Evolutionary conservation across 2,888 invertebrate species (phyloP).

Genomic region (Fragum fragum): DNA sequence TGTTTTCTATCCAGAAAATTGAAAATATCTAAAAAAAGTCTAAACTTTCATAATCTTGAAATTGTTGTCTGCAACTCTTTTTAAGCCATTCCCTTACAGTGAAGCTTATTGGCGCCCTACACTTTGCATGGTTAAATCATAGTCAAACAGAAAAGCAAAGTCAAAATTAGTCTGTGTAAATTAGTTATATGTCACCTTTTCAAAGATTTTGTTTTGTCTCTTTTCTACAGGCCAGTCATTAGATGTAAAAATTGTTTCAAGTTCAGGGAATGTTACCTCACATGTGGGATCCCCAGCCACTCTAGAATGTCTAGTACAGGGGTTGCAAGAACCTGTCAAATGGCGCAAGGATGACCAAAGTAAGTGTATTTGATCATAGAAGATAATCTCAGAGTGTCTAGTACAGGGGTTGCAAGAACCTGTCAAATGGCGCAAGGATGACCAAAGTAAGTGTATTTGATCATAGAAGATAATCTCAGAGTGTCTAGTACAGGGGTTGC

Average conservation of each 20-base stretch:
- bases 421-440: conserved; percentile 47
- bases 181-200: no score
- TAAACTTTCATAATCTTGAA: no score
- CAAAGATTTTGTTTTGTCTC: background rate
- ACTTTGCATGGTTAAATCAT: no score
- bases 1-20: no score
- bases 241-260: conserved; percentile 75
- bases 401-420: conserved; percentile 87
- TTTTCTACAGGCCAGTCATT: conserved; percentile 7
- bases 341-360: conserved; percentile 49
- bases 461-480: conserved; percentile 87
- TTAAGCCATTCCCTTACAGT: no score
- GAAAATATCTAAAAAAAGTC: no score
- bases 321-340: conserved; percentile 76
- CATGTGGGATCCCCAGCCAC: conserved; percentile 88
- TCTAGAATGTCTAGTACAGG: conserved; percentile 90
- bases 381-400: conserved; percentile 90
- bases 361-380: no score
- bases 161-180: no score
- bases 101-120: no score
- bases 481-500: conserved; percentile 89
- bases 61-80: no score
- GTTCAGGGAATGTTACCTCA: conserved; percentile 86
- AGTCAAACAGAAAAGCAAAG: no score
- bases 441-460: conserved; percentile 37